Evolutionary conservation across 2,888 invertebrate genomes (phyloP).

Genomic region (Antitype chi): DNA sequence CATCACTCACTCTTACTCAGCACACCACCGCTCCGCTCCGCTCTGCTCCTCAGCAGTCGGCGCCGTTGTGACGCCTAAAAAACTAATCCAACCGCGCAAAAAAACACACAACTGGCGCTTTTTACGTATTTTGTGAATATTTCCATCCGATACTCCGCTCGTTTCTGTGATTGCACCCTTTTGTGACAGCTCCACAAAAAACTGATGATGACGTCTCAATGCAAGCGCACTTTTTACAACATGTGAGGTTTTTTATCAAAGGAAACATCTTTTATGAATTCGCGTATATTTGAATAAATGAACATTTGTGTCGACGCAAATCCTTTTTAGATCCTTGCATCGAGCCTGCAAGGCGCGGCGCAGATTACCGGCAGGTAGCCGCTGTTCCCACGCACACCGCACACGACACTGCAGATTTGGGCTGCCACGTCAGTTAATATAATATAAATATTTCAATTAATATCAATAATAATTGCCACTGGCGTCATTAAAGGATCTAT

Average conservation of each 20-base stretch:
- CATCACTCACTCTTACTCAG: conserved; percentile 1
- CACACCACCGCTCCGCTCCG: not conserved
- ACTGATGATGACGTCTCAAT: conserved; percentile 81
- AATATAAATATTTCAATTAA: conserved; percentile 15
- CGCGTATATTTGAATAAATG: conserved; percentile 73
- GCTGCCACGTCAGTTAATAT: not conserved
- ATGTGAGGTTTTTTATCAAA: conserved; percentile 55
- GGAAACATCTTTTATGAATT: conserved; percentile 63
- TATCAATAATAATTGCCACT: not conserved
- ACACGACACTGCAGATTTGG: too few species aligned
- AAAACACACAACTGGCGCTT: conserved; percentile 76
- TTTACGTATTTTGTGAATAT: conserved; percentile 72
- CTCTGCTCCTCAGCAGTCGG: not conserved
- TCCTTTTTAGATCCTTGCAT: conserved; percentile 71
- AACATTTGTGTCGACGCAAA: conserved; percentile 70
- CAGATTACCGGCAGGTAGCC: conserved; percentile 68
- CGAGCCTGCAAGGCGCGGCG: conserved; percentile 57
- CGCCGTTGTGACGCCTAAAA: conserved; percentile 37
- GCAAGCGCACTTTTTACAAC: conserved; percentile 63
- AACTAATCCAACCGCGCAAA: conserved; percentile 71
- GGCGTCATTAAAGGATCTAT: not conserved
- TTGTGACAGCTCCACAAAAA: conserved; percentile 64
- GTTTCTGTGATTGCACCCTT: conserved; percentile 78
- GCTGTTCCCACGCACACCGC: conserved; percentile 58
- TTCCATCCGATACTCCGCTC: conserved; percentile 61